These are phyloP conservation scores for Momotus momota DNA, from an alignment of 2,797 vertebrate genomes.

Conservation along the genomic window DNA sequence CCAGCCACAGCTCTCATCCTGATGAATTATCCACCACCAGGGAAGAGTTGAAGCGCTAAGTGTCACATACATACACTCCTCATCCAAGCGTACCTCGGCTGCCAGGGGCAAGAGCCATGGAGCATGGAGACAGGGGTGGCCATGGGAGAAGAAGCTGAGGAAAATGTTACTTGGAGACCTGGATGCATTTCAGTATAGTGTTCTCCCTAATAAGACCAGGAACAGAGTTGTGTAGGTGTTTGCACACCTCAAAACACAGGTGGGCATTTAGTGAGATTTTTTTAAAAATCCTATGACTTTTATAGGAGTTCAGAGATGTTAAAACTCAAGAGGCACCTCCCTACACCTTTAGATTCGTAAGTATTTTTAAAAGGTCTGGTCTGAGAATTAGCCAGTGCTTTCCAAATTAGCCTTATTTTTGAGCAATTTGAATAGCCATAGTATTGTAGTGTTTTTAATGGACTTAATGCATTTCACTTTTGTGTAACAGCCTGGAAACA, in stretches of 20 bases:
- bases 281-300: neutral
- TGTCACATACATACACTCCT: neutral
- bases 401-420: neutral
- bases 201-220: neutral
- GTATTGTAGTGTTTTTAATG: neutral
- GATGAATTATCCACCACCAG: conserved; percentile 2
- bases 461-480: neutral
- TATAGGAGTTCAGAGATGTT: neutral
- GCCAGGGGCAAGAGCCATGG: neutral
- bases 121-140: neutral
- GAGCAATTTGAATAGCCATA: neutral
- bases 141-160: neutral
- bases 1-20: neutral
- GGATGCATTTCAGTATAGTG: neutral
- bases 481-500: neutral
- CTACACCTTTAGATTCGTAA: neutral
- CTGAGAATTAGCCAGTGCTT: neutral
- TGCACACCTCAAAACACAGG: neutral
- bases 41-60: neutral
- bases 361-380: neutral
- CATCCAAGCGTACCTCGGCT: neutral
- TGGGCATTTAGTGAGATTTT: neutral
- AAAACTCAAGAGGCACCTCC: neutral
- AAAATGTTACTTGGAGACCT: neutral
- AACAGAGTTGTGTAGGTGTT: neutral